A percentile compares a stretch with the other conserved stretches of the same genome.
These are phyloP conservation scores for Dendrocopos noguchii DNA, from an alignment of 2,113 vertebrate species.

Conservation along the genomic window DNA sequence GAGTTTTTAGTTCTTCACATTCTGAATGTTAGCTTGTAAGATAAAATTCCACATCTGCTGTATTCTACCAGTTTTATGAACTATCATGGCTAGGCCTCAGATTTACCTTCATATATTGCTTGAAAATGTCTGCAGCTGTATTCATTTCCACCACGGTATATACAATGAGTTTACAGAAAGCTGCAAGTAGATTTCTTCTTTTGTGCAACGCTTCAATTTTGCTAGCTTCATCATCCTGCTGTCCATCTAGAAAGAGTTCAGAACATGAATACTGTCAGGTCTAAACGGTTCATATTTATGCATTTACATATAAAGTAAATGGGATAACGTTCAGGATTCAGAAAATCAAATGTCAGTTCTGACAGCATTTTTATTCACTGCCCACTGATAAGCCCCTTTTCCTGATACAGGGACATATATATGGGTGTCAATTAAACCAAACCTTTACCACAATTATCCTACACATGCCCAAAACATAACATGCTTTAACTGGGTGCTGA, in stretches of 20 bases:
- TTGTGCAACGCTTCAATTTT: slow-evolving; percentile 99
- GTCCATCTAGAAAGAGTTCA: slow-evolving; percentile 84
- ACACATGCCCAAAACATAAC: neutral
- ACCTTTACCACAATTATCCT: neutral
- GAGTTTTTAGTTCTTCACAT: neutral
- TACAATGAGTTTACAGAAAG: slow-evolving; percentile 98
- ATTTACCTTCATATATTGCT: slow-evolving; percentile 98
- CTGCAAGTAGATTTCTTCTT: slow-evolving; percentile 96
- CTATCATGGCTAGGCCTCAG: neutral
- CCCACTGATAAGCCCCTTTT: neutral
- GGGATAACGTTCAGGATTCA: neutral
- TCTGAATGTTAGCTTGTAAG: neutral
- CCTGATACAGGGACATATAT: neutral
- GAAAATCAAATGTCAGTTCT: neutral
- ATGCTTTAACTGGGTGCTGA: neutral
- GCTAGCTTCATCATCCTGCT: slow-evolving; percentile 97
- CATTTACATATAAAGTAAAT: neutral
- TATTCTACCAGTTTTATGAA: neutral
- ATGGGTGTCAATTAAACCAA: neutral
- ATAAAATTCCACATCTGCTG: neutral
- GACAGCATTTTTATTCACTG: neutral
- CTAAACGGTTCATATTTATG: neutral
- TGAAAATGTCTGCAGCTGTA: slow-evolving; percentile 97
- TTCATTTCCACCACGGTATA: slow-evolving; percentile 99
- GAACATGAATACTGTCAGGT: neutral